These are phyloP conservation scores for Nesoenas mayeri DNA, from an alignment of 2,113 vertebrate genomes.

Conservation along the genomic window DNA sequence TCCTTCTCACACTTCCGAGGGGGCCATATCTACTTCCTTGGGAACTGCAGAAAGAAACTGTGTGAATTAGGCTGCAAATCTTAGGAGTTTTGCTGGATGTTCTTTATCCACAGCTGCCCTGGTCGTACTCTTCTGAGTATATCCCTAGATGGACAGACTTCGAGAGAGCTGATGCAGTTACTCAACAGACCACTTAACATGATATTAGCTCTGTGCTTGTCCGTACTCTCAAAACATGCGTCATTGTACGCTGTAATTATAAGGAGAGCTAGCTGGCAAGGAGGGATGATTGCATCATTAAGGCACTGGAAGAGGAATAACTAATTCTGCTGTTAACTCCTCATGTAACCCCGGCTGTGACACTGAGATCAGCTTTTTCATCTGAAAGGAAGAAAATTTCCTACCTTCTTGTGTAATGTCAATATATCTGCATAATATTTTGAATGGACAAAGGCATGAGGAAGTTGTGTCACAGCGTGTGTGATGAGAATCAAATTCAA, in stretches of 20 bases:
- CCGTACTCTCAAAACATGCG: constrained; percentile 56
- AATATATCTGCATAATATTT: neutral
- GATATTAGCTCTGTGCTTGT: constrained; percentile 32
- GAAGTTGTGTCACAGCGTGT: neutral
- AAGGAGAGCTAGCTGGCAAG: constrained; percentile 49
- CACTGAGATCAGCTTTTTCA: neutral
- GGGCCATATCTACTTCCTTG: neutral
- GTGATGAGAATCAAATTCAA: neutral
- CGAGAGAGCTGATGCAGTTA: constrained; percentile 23
- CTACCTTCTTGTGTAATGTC: neutral
- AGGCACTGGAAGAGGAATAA: constrained; percentile 45
- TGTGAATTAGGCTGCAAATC: neutral
- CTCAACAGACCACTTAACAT: constrained; percentile 28
- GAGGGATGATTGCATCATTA: constrained; percentile 63
- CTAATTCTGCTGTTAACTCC: constrained; percentile 47
- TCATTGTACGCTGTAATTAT: constrained; percentile 46
- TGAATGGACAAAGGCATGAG: neutral
- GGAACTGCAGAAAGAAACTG: neutral
- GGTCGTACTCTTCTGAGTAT: neutral
- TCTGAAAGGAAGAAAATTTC: neutral
- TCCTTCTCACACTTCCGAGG: neutral
- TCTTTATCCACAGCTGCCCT: neutral
- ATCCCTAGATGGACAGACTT: neutral
- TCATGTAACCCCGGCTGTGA: neutral
- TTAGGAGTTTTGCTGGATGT: neutral